Percentiles rank a stretch among this genome's conserved stretches.
phyloP scores from a whole-genome alignment of 2,888 invertebrate genomes.

The Macrophya annulata region DNA sequence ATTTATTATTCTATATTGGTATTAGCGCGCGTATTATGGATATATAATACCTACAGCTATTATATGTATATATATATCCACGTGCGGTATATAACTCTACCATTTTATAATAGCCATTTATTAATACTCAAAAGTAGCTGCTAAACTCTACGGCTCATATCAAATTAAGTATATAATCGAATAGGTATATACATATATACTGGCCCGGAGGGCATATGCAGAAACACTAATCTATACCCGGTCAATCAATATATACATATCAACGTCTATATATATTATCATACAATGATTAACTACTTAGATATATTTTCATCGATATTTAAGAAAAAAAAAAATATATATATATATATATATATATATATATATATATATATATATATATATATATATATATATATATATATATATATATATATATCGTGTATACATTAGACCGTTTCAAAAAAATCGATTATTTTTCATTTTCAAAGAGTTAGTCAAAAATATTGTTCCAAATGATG shows the following conservation, averaged over 20 bases:
- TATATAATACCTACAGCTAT: neutral
- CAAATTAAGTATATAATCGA: conserved; percentile 8
- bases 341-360: too few relatives aligned
- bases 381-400: too few relatives aligned
- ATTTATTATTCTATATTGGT: conserved; percentile 29
- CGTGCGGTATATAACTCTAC: conserved; percentile 16
- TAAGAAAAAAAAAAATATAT: too few relatives aligned
- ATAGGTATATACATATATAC: too few relatives aligned
- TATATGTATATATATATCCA: neutral
- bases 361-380: too few relatives aligned
- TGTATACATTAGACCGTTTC: too few relatives aligned
- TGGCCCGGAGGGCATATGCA: neutral
- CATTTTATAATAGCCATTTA: conserved; percentile 33
- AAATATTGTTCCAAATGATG: too few relatives aligned
- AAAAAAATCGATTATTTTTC: too few relatives aligned
- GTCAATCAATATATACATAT: neutral
- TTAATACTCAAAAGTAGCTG: conserved; percentile 40
- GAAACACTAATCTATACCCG: too few relatives aligned
- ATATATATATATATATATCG: too few relatives aligned
- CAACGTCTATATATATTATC: neutral
- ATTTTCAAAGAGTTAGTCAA: too few relatives aligned
- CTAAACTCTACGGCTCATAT: neutral
- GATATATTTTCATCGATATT: conserved; percentile 11
- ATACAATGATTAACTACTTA: neutral
- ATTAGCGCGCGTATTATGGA: neutral